Evolutionary conservation across 2,797 vertebrate species (phyloP).

Genomic region (Enteromius treurensis): DNA sequence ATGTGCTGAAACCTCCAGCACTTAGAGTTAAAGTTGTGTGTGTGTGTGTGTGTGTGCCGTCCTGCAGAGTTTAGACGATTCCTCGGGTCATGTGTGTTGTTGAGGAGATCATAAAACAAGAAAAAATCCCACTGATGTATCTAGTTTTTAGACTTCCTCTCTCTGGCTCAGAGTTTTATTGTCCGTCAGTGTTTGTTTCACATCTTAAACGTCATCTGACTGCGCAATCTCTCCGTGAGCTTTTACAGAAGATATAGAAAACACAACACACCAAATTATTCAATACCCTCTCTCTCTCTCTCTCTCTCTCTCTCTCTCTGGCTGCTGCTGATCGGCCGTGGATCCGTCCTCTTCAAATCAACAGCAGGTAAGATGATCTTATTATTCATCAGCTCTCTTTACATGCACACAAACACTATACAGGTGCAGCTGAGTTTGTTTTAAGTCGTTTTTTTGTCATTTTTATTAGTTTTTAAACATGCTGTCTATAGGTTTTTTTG

Average conservation of each 20-base stretch:
- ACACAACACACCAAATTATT: constrained; percentile 61
- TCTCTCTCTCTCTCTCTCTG: constrained; percentile 24
- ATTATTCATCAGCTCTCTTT: constrained; percentile 40
- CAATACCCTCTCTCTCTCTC: constrained; percentile 49
- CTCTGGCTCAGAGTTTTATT: constrained; percentile 14
- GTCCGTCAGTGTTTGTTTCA: constrained; percentile 37
- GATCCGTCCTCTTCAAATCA: constrained; percentile 38
- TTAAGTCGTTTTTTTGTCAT: too few species aligned
- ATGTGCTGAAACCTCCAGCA: neutral
- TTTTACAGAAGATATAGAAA: constrained; percentile 55
- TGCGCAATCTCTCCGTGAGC: constrained; percentile 47
- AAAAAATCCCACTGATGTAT: neutral
- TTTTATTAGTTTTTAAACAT: too few species aligned
- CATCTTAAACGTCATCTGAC: constrained; percentile 53
- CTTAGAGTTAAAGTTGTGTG: neutral
- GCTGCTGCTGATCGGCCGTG: neutral
- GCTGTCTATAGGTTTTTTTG: too few species aligned
- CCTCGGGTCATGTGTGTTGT: neutral
- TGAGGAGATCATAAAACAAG: neutral
- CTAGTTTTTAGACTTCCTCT: neutral
- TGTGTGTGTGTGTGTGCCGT: neutral
- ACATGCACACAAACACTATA: neutral
- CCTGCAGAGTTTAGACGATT: neutral
- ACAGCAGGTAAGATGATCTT: constrained; percentile 64
- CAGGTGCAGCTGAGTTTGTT: neutral